Base-by-base conservation (phyloP, 2,113 vertebrate species). In the Apteryx owenii region DNA sequence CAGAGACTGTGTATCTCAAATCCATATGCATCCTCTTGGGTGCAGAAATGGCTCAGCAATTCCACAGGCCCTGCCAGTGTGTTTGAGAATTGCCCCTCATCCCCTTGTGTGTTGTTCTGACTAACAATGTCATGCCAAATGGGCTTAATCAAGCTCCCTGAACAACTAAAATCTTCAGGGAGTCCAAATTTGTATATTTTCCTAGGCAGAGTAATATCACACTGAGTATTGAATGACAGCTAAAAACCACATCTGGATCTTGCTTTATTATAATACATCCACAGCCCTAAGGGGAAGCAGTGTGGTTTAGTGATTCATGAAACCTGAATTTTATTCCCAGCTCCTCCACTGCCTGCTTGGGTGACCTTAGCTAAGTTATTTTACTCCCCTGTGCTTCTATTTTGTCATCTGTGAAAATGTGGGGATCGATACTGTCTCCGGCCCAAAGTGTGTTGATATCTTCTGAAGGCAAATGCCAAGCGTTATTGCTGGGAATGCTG, bases 231-330 rank as follows among this genome's bases (percentile, higher is more conserved):
- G 92, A 96, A 94, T 40, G 58, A 92, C 85, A 96, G 96, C 96
- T 96, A 68, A 88, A 97, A 97, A 96, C 96, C 96, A 95, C 96
- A 97, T 97, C 93, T 96, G 95, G 95, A 95, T 96, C 92, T 94
- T 88, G 72, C 95, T 90, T 85, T 75, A 38, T 90, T 96, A 90
- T 87, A 97, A 97, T 90, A 78, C 72, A 95, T 95, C 97, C 92
- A 87, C 86, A 84, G 93, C 95, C 97, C 88, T 96, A 56, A 96
- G 96, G 95, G 89, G 81, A 96, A 97, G 86, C 65, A 50, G 22
- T 95, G 94, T 85, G 97, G 95, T 95, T 96, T 95, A 88, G 93
- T 97, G 95, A 97, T 92, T 97, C 95, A 95, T 44, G 60, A 94
- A 95, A 97, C 95, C 93, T 97, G 88, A 1, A 3, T 22, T 97